phyloP scores from a whole-genome alignment of 2,113 vertebrate species.

The Agapornis roseicollis region DNA sequence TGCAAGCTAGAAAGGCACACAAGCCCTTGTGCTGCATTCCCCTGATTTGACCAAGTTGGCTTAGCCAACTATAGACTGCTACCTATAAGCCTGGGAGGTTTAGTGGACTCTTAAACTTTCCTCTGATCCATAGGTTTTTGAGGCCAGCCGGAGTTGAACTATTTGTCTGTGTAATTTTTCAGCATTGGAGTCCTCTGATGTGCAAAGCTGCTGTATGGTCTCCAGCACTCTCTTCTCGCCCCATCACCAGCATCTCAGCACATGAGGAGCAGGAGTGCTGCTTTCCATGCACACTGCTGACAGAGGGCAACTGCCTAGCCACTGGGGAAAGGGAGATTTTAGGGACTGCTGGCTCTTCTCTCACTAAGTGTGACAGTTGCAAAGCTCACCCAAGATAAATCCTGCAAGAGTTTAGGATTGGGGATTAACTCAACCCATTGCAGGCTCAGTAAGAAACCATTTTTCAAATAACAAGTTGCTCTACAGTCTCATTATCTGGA shows the following conservation, averaged over 20 bases:
- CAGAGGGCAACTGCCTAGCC: not conserved
- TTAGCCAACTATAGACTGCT: not conserved
- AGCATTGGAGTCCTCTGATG: not conserved
- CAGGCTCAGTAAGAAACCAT: not conserved
- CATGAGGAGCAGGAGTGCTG: rapidly evolving
- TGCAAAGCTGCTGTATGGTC: not conserved
- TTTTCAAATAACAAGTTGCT: conserved; percentile 17
- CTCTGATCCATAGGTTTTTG: not conserved
- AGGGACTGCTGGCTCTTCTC: not conserved
- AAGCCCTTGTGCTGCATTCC: not conserved
- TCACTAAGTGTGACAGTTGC: not conserved
- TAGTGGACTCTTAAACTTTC: not conserved
- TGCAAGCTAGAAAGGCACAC: not conserved
- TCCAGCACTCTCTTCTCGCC: not conserved
- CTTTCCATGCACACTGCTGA: not conserved
- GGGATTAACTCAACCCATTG: not conserved
- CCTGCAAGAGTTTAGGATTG: not conserved
- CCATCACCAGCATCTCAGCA: not conserved
- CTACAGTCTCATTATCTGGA: not conserved
- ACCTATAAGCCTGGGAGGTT: not conserved
- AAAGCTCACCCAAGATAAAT: conserved; percentile 27
- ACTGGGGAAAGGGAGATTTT: not conserved
- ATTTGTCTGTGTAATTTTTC: not conserved
- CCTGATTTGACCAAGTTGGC: not conserved
- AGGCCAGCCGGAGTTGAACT: not conserved